phyloP scores from a whole-genome alignment of 1,140 invertebrate species.

The Drosophila ercepeae region DNA sequence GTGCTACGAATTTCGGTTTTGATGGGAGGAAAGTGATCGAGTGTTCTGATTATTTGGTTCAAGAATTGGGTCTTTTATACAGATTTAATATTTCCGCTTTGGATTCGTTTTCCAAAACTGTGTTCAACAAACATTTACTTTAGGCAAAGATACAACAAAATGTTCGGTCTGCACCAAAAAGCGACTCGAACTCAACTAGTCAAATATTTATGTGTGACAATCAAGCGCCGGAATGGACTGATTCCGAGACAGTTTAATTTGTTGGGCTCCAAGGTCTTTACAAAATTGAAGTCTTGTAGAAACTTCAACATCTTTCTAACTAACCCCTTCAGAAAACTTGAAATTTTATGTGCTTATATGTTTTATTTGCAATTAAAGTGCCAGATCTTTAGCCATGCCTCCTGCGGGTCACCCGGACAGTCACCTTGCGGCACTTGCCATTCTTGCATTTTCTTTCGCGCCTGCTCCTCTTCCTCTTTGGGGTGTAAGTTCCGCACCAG shows the following conservation, averaged over 20 bases:
- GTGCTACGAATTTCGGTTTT: not conserved
- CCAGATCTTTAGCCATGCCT: not conserved
- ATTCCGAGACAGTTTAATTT: too few species aligned
- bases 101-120: not conserved
- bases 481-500: not conserved
- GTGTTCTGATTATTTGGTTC: conserved; percentile 1
- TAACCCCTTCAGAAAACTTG: not conserved
- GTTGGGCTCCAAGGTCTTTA: not conserved
- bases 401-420: not conserved
- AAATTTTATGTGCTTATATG: not conserved
- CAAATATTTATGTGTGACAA: not conserved
- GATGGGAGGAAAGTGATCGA: not conserved
- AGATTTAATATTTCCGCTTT: not conserved
- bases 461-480: not conserved
- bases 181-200: too few species aligned
- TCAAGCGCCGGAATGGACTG: too few species aligned
- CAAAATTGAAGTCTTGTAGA: not conserved
- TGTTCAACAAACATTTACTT: not conserved
- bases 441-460: not conserved
- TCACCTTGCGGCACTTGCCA: not conserved
- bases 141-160: not conserved
- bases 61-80: not conserved
- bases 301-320: too few species aligned
- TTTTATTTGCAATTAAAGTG: not conserved
- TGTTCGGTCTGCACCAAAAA: not conserved